phyloP scores from a whole-genome alignment of 2,888 invertebrate species.

The Halictus ligatus region DNA sequence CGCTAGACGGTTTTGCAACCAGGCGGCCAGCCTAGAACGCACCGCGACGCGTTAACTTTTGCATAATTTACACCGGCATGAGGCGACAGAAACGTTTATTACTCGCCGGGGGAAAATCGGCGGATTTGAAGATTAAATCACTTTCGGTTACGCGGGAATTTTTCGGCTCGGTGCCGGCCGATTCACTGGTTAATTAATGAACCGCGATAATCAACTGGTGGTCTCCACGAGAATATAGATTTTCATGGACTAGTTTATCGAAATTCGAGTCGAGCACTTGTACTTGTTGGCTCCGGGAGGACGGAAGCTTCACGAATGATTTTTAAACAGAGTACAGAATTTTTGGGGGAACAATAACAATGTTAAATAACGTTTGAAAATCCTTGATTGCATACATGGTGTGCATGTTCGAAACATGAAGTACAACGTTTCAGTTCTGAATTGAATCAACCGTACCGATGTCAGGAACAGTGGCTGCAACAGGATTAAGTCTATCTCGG shows the following conservation, averaged over 20 bases:
- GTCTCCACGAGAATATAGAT: not conserved
- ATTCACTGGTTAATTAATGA: not conserved
- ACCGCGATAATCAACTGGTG: not conserved
- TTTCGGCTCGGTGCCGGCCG: not conserved
- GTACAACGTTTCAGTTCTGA: not conserved
- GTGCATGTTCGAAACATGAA: not conserved
- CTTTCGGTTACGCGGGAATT: not conserved
- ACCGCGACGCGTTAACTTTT: slow-evolving; percentile 55
- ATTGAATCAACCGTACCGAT: too few species aligned
- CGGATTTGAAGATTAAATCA: not conserved
- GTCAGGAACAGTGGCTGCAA: too few species aligned
- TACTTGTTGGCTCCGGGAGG: not conserved
- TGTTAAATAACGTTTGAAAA: too few species aligned
- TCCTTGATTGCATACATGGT: too few species aligned
- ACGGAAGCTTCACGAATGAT: too few species aligned
- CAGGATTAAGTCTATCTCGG: too few species aligned
- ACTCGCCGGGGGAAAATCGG: slow-evolving; percentile 10
- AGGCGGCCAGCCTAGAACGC: slow-evolving; percentile 44
- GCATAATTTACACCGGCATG: slow-evolving; percentile 48
- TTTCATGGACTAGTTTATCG: not conserved
- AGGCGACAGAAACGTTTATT: slow-evolving; percentile 48
- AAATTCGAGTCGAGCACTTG: not conserved
- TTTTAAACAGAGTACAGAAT: too few species aligned
- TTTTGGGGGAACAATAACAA: too few species aligned
- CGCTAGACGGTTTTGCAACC: slow-evolving; percentile 42